Percentiles rank a stretch among this genome's conserved stretches.
Evolutionary conservation across 2,113 vertebrate genomes (phyloP).

Genomic region (Ascaphus truei): DNA sequence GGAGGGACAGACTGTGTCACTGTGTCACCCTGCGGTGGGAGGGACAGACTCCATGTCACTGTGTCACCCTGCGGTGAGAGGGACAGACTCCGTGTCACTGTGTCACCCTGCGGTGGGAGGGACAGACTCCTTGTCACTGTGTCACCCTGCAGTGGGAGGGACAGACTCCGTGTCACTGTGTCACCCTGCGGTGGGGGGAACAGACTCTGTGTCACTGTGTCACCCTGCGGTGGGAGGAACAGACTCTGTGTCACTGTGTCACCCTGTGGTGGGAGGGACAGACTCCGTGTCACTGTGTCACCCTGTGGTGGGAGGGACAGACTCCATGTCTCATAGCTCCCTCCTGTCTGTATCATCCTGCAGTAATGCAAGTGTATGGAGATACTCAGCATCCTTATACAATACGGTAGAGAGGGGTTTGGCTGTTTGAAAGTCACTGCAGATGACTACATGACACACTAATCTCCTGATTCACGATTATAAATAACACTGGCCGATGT

Average conservation of each 20-base stretch:
- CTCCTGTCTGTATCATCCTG: not conserved
- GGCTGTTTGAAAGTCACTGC: slow-evolving; percentile 21
- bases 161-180: no score
- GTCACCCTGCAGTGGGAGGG: not conserved
- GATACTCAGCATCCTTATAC: not conserved
- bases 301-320: not conserved
- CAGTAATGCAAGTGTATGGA: not conserved
- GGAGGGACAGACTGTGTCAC: no score
- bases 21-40: no score
- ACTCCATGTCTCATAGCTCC: not conserved
- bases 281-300: not conserved
- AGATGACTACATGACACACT: slow-evolving; percentile 32
- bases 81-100: not conserved
- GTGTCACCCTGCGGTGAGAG: no score
- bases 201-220: no score
- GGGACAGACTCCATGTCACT: no score
- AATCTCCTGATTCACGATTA: slow-evolving; percentile 35
- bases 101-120: not conserved
- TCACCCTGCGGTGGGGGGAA: no score
- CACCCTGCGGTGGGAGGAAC: no score
- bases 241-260: no score
- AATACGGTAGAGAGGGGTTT: not conserved
- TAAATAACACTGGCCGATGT: slow-evolving; percentile 29
- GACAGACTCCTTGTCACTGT: not conserved
- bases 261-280: no score